These are phyloP conservation scores for Raphicerus campestris DNA, from an alignment of 2,113 vertebrate species.

Conservation along the genomic window DNA sequence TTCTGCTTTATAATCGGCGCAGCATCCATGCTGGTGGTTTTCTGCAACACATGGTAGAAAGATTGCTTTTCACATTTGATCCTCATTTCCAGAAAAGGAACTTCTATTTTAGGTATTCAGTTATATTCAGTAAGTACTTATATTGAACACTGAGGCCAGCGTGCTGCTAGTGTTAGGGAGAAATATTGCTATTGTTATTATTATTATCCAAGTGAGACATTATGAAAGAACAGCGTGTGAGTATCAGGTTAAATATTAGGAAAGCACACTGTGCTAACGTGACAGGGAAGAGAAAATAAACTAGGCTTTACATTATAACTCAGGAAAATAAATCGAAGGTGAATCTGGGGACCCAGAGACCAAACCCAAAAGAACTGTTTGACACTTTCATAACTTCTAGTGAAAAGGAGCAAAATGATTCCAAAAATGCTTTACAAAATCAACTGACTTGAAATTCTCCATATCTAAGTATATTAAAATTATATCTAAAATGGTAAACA, in stretches of 20 bases:
- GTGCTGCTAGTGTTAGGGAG: neutral
- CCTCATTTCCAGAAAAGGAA: slow-evolving; percentile 7
- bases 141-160: slow-evolving; percentile 13
- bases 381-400: neutral
- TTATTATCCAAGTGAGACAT: neutral
- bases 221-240: neutral
- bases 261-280: neutral
- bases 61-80: slow-evolving; percentile 27
- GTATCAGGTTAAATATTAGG: neutral
- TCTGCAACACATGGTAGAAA: slow-evolving; percentile 30
- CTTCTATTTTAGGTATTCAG: slow-evolving; percentile 23
- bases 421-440: neutral
- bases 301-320: neutral
- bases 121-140: slow-evolving; percentile 27
- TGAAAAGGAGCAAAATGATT: slow-evolving; percentile 12
- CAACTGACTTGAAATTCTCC: neutral
- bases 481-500: neutral
- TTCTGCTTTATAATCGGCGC: neutral
- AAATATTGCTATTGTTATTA: neutral
- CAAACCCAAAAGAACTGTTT: neutral
- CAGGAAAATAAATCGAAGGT: neutral
- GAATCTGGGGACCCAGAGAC: neutral
- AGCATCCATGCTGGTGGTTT: neutral
- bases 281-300: neutral
- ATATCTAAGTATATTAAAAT: neutral